A percentile compares a stretch with the other conserved stretches of the same genome.
Conservation (phyloP, 2,888 invertebrate species). For the Drosophila hawaiiensis region DNA sequence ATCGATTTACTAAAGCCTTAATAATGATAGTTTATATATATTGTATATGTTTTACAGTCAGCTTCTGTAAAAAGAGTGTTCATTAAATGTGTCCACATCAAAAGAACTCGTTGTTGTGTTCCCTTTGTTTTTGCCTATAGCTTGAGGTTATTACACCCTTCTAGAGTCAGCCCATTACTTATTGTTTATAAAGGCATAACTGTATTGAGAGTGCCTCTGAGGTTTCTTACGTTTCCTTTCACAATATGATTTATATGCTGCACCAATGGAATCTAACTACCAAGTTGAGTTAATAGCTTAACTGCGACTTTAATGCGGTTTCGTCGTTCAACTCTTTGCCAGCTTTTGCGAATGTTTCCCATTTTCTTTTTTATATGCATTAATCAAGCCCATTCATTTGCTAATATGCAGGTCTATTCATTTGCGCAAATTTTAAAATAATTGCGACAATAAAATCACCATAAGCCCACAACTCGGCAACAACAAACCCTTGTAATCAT, state of each 20-base stretch:
- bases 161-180: not conserved
- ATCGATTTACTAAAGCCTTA: not conserved
- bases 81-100: not conserved
- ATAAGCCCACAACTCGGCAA: slow-evolving; percentile 43
- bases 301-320: slow-evolving; percentile 21
- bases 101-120: not conserved
- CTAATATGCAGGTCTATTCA: slow-evolving; percentile 58
- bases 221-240: not conserved
- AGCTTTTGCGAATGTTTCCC: slow-evolving; percentile 33
- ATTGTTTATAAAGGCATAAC: slow-evolving; percentile 6
- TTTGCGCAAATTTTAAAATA: slow-evolving; percentile 59
- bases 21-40: too few relatives aligned
- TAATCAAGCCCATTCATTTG: slow-evolving; percentile 63
- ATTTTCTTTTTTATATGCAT: slow-evolving; percentile 29
- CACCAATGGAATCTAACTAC: slow-evolving; percentile 13
- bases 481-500: slow-evolving; percentile 59
- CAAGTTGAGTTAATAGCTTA: slow-evolving; percentile 8
- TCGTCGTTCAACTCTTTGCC: slow-evolving; percentile 35
- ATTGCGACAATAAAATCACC: slow-evolving; percentile 75
- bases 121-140: not conserved
- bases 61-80: not conserved
- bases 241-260: not conserved
- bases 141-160: slow-evolving; percentile 3
- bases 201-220: not conserved
- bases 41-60: not conserved